These are phyloP conservation scores for Columba janthina DNA, from an alignment of 2,113 vertebrate species.

Conservation along the genomic window DNA sequence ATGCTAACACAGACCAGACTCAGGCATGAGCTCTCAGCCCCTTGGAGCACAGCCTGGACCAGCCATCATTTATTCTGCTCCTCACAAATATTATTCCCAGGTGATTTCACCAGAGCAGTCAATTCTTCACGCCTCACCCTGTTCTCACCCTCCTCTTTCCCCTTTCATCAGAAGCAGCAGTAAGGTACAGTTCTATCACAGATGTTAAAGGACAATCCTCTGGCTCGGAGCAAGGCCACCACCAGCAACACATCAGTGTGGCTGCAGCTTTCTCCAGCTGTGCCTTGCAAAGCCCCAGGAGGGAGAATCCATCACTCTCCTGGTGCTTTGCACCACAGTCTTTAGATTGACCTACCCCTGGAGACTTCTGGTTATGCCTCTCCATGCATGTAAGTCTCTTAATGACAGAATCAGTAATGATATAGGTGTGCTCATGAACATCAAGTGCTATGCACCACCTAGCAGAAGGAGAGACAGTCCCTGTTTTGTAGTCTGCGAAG, in stretches of 20 bases:
- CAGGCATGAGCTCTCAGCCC: neutral
- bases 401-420: neutral
- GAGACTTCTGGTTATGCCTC: accelerated
- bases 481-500: neutral
- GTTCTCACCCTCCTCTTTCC: neutral
- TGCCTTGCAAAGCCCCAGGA: neutral
- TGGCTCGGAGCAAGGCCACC: neutral
- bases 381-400: neutral
- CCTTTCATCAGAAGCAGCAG: neutral
- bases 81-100: neutral
- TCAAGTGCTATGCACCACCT: neutral
- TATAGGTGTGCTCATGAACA: neutral
- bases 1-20: accelerated
- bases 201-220: neutral
- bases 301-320: neutral
- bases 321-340: neutral
- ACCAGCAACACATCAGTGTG: neutral
- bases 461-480: neutral
- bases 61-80: neutral
- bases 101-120: neutral
- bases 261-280: neutral
- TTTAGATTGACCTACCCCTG: neutral
- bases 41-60: neutral
- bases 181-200: neutral
- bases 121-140: neutral